Evolutionary conservation across 2,797 vertebrate genomes (phyloP).

Genomic region (Percopsis omiscomaycus): DNA sequence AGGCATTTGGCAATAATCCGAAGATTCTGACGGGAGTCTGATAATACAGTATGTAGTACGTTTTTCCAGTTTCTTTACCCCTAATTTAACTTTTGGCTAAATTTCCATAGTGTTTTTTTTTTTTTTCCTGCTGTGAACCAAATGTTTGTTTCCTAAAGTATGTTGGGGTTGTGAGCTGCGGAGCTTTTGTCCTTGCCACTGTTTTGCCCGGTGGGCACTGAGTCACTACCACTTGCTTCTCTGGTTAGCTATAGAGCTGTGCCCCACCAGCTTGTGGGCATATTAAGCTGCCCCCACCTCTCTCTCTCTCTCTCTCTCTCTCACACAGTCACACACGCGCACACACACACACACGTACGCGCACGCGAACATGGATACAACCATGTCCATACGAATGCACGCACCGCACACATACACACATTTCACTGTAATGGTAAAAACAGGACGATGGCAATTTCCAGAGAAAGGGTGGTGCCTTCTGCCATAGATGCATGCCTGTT

Average conservation of each 20-base stretch:
- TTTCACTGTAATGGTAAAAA: slow-evolving; percentile 69
- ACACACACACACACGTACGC: slow-evolving; percentile 42
- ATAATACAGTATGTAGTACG: no score
- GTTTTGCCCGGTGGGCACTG: slow-evolving; percentile 66
- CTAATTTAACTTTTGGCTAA: no score
- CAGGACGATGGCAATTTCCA: slow-evolving; percentile 69
- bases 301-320: slow-evolving; percentile 19
- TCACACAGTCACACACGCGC: slow-evolving; percentile 29
- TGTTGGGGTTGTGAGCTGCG: slow-evolving; percentile 48
- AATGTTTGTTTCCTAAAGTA: slow-evolving; percentile 65
- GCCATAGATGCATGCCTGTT: slow-evolving; percentile 56
- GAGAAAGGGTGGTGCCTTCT: slow-evolving; percentile 71
- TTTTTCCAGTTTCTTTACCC: no score
- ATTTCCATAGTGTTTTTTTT: slow-evolving; percentile 28
- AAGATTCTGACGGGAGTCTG: neutral
- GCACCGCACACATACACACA: slow-evolving; percentile 21
- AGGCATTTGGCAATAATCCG: slow-evolving; percentile 23
- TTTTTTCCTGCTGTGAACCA: slow-evolving; percentile 61
- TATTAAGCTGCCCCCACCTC: slow-evolving; percentile 61
- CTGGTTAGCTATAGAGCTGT: slow-evolving; percentile 63
- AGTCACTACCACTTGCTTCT: slow-evolving; percentile 73
- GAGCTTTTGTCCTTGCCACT: slow-evolving; percentile 57
- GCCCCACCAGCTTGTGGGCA: slow-evolving; percentile 70
- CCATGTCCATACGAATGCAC: neutral
- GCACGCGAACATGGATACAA: slow-evolving; percentile 16